Evolutionary conservation across 2,888 invertebrate genomes (phyloP), one percentile per base, ranked within the genome.

Genomic region (Stenichneumon culpator): DNA sequence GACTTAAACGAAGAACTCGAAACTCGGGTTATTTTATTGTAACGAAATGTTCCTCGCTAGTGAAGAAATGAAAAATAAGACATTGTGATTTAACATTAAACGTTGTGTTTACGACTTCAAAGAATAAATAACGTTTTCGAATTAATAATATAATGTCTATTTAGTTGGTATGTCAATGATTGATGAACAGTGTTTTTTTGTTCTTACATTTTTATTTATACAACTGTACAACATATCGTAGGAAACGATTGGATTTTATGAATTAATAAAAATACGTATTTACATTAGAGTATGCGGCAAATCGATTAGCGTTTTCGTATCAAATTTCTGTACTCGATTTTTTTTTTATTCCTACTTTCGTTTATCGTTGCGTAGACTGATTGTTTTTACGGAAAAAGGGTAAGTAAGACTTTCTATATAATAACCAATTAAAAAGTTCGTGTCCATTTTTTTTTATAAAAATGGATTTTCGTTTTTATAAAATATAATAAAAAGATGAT

Each of bases 51-150:
- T 80, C 68, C n/a, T 32, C 9, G 16, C 22, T 72, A 22, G 22
- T 28, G 14, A 25, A 25, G 3, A 60, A 47, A 36, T 63, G 44
- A 47, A 57, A 79, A 65, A 60, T 14, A 50, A 75, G 67, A 36
- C 19, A 79, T 85, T 82, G 84, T 84, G 82, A 85, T 85, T 79
- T 79, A 77, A 69, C 69, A 77, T 75, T 79, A 87, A 79, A 81
- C 22, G 9, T 73, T 85, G 73, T 32, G 25, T 73, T 72, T 60
- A 44, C 52, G 25, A 81, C 72, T 86, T 36, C 74, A 82, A 50
- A 44, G 25, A 63, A 82, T 82, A 82, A 70, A 85, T 72, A 57
- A 69, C 28, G 67, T 84, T 84, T 84, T 68, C 75, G 75, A 75
- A 82, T 82, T 22, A 79, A 74, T 39, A 47, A 4, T 2, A 44